phyloP scores from a whole-genome alignment of 64 coral and sea anemone genomes.

The Cladopsammia gracilis region DNA sequence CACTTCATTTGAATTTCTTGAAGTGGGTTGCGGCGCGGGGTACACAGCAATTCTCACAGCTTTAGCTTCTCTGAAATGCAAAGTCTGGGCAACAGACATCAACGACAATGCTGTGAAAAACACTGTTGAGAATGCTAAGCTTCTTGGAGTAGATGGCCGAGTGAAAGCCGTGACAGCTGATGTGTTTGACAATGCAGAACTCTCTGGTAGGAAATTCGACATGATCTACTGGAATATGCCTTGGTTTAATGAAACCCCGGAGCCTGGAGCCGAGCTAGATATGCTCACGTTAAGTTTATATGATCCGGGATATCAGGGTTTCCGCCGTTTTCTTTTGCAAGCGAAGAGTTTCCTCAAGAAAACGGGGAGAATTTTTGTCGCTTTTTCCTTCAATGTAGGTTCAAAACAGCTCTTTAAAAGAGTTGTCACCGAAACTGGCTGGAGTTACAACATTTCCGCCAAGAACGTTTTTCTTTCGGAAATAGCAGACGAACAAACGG shows the following conservation, averaged over 20 bases:
- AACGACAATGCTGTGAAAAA: constrained; percentile 43
- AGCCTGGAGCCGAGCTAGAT: not conserved
- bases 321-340: constrained; percentile 24
- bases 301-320: constrained; percentile 14
- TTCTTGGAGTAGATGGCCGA: constrained; percentile 18
- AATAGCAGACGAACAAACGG: too few species aligned
- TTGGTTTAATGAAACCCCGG: not conserved
- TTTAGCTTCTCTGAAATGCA: not conserved
- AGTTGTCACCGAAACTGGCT: not conserved
- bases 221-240: constrained; percentile 45
- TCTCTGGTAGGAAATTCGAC: constrained; percentile 3
- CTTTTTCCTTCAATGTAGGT: constrained; percentile 35
- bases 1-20: not conserved
- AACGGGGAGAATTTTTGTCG: not conserved
- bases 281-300: not conserved
- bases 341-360: constrained; percentile 27
- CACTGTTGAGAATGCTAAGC: constrained; percentile 32
- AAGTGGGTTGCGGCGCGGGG: constrained; percentile 48
- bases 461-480: too few species aligned
- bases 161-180: constrained; percentile 1
- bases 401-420: constrained; percentile 25
- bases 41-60: constrained; percentile 3
- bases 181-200: not conserved
- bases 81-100: constrained; percentile 43
- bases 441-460: not conserved